A percentile compares a stretch with the other conserved stretches of the same genome.
phyloP scores from a whole-genome alignment of 2,888 invertebrate species.

The Conistra vaccinii region DNA sequence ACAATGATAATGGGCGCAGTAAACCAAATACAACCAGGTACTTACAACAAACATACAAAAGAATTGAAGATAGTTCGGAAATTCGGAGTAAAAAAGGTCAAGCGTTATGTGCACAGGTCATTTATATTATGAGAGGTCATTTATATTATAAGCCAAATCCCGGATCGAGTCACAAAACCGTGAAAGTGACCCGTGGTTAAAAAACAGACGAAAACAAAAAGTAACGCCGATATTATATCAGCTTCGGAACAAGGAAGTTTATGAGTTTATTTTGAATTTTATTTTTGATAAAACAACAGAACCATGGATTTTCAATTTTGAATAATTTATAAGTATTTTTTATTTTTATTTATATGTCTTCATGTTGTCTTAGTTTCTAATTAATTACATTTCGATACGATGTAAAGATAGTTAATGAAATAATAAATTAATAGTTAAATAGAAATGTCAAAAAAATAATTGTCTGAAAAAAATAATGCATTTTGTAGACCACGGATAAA shows the following conservation, averaged over 20 bases:
- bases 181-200: background rate
- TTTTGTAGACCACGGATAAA: background rate
- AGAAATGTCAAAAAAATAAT: background rate
- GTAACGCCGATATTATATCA: background rate
- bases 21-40: slow-evolving; percentile 17
- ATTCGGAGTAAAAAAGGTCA: slow-evolving; percentile 10
- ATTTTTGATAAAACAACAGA: too few species aligned
- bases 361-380: too few species aligned
- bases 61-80: slow-evolving; percentile 1
- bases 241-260: background rate
- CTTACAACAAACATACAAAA: slow-evolving; percentile 12
- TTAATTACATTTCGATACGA: too few species aligned
- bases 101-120: slow-evolving; percentile 18
- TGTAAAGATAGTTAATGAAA: too few species aligned
- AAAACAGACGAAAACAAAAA: background rate
- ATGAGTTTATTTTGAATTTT: too few species aligned
- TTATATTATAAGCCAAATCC: too few species aligned
- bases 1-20: slow-evolving; percentile 48
- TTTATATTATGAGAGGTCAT: too few species aligned
- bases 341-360: too few species aligned
- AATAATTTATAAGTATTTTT: too few species aligned
- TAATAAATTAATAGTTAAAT: too few species aligned
- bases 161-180: background rate
- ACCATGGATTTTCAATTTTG: too few species aligned
- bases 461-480: background rate